A percentile compares a stretch with the other conserved stretches of the same genome.
These are phyloP conservation scores for Todiramphus chloris DNA, from an alignment of 2,113 vertebrate genomes.

Conservation along the genomic window DNA sequence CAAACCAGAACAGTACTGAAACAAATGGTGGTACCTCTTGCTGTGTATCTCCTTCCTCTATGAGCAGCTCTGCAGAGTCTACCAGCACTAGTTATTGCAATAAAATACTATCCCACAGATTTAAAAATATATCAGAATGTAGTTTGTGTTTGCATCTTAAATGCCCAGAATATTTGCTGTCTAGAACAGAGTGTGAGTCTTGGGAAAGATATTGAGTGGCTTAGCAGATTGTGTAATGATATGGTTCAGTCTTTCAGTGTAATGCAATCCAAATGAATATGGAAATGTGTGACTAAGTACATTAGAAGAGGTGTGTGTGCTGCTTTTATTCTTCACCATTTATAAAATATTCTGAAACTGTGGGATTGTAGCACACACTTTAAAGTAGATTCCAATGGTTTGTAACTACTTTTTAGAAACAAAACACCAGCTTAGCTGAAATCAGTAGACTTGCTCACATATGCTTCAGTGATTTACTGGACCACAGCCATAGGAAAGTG, in stretches of 20 bases:
- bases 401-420: background rate
- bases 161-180: background rate
- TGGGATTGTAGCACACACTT: background rate
- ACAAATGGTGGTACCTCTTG: background rate
- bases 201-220: background rate
- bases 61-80: background rate
- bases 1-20: background rate
- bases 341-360: background rate
- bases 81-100: background rate
- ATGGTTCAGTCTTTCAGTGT: background rate
- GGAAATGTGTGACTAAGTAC: slow-evolving; percentile 7
- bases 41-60: background rate
- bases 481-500: background rate
- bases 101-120: background rate
- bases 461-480: background rate
- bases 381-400: background rate
- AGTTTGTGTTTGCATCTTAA: background rate
- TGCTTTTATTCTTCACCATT: slow-evolving; percentile 8
- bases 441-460: background rate
- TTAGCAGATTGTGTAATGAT: slow-evolving; percentile 5
- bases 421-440: background rate
- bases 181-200: background rate
- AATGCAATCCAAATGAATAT: background rate
- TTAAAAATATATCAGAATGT: background rate
- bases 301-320: background rate